Evolutionary conservation across 1,140 invertebrate species (phyloP).

Genomic region (Maniola jurtina): DNA sequence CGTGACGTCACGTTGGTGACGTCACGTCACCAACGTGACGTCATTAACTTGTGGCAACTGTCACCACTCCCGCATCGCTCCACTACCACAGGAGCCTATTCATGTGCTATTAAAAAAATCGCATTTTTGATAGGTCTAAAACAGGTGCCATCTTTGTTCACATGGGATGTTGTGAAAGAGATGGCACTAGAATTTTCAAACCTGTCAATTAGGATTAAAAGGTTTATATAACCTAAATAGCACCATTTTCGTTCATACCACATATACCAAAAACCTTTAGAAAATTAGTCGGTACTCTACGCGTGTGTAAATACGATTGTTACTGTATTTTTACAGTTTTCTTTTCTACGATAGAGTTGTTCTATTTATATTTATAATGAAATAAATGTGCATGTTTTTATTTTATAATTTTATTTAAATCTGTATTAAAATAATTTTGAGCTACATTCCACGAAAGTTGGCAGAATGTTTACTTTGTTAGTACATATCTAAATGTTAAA

Average conservation of each 20-base stretch:
- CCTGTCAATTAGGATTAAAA: too few relatives aligned
- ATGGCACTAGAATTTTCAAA: too few relatives aligned
- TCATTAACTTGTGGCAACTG: too few relatives aligned
- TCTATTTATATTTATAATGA: neutral
- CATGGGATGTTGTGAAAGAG: too few relatives aligned
- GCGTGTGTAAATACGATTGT: neutral
- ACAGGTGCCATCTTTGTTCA: too few relatives aligned
- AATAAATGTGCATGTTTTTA: neutral
- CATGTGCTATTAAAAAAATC: too few relatives aligned
- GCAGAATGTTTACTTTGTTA: neutral
- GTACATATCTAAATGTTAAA: neutral
- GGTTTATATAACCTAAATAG: neutral
- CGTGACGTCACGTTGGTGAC: too few relatives aligned
- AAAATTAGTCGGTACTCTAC: neutral
- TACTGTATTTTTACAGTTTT: neutral
- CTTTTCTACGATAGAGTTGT: neutral
- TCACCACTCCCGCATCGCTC: too few relatives aligned
- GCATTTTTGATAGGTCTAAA: too few relatives aligned
- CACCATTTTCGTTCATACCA: neutral
- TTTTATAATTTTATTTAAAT: constrained; percentile 1
- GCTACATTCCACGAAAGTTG: neutral
- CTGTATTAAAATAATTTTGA: neutral
- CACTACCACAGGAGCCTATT: too few relatives aligned
- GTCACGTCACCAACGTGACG: too few relatives aligned
- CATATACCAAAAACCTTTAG: neutral